Percentiles rank a stretch among this genome's conserved stretches.
phyloP scores from a whole-genome alignment of 2,888 invertebrate genomes.

The Hetaerina titia region DNA sequence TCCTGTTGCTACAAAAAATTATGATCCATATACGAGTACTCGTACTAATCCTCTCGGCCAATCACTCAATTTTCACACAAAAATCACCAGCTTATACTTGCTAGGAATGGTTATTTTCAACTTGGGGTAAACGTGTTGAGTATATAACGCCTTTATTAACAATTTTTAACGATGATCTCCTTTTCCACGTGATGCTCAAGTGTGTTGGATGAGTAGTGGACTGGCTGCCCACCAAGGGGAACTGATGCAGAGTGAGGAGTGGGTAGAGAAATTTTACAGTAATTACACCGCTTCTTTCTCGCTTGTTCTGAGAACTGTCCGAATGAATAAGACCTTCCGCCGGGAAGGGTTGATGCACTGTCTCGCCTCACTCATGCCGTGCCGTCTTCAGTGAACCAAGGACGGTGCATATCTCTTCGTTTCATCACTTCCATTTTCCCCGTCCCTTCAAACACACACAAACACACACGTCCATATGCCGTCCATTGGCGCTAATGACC shows the following conservation, averaged over 20 bases:
- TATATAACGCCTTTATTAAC: neutral
- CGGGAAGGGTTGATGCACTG: neutral
- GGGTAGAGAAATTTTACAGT: neutral
- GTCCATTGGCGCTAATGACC: conserved; percentile 15
- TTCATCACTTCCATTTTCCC: neutral
- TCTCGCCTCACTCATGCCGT: neutral
- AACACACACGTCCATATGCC: neutral
- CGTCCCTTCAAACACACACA: neutral
- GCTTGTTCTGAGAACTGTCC: neutral
- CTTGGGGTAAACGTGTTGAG: neutral
- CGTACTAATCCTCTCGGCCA: no score
- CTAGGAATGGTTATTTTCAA: neutral
- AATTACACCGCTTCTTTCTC: neutral
- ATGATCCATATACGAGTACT: no score
- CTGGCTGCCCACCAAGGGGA: neutral
- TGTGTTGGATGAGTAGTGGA: neutral
- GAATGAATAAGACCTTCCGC: neutral
- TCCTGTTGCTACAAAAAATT: no score
- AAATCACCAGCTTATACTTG: no score
- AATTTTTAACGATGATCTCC: neutral
- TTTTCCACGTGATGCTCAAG: neutral
- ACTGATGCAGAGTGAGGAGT: neutral
- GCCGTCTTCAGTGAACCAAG: neutral
- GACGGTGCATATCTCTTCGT: neutral
- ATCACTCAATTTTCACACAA: no score